Evolutionary conservation across 1,140 invertebrate genomes (phyloP), one percentile per base, ranked within the genome.

Genomic region (Prorops nasuta): DNA sequence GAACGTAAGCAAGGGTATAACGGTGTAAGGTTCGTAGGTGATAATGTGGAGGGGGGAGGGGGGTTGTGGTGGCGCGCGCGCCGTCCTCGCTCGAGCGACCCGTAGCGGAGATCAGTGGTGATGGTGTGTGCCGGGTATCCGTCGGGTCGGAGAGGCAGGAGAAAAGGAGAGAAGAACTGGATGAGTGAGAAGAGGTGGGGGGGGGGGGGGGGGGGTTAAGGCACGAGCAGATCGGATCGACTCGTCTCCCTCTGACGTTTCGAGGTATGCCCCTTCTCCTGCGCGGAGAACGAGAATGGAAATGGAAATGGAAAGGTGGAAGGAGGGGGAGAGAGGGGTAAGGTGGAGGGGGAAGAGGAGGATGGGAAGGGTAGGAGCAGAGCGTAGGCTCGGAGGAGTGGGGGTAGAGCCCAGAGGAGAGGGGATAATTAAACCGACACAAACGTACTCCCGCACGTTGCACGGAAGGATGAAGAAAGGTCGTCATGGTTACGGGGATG

Each of bases 371-470:
- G 21, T 12, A 18, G 10, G 38, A n/a, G 28, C 12, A 22, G 15
- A 40, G 36, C 48, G 43, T 49, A 51, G 53, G 48, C 44, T 40
- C 20, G 19, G 24, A 42, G 56, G 43, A 21, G 20, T 45, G 34
- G 31, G 40, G 18, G 44, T 35, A 40, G 35, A 17, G 6, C 16
- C 9, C 8, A 39, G 3, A n/a, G n/a, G n/a, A n/a, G 75, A 59
- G 63, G 74, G 72, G 75, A 67, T 74, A 75, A 75, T 74, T 72
- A 72, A 65, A 68, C 71, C 54, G 62, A 63, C 69, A 65, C 70
- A 63, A 59, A 52, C 45, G 51, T 38, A 48, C 32, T 40, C 51
- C 45, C 51, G 49, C 43, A 40, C 49, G 48, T 52, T 52, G 50
- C 49, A 60, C 55, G 51, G 65, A 64, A 63, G 63, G 68, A 50